A percentile compares a stretch with the other conserved stretches of the same genome.
Conservation (phyloP, 2,888 invertebrate species). For the Oscheius sp. region DNA sequence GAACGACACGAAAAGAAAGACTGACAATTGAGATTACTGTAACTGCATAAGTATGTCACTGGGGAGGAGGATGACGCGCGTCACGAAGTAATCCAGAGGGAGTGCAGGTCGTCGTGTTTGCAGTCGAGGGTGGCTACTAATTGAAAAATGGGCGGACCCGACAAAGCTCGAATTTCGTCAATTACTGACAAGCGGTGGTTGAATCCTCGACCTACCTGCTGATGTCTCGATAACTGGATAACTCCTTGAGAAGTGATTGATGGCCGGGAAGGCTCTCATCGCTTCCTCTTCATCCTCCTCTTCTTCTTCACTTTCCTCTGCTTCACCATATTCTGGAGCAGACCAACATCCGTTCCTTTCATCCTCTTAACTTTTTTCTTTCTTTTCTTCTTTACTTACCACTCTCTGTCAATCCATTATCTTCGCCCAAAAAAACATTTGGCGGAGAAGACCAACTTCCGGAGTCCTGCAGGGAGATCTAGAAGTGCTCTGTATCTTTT, state of each 20-base stretch:
- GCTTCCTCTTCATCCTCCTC: constrained; percentile 11
- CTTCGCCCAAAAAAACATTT: constrained; percentile 36
- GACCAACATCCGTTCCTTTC: constrained; percentile 32
- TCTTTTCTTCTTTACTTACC: background rate
- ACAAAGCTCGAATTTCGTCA: constrained; percentile 17
- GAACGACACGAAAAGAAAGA: constrained; percentile 16
- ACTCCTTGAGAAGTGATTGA: constrained; percentile 29
- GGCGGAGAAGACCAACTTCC: constrained; percentile 51
- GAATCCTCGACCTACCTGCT: background rate
- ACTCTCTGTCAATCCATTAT: constrained; percentile 10
- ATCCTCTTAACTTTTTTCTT: constrained; percentile 4
- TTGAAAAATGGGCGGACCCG: constrained; percentile 23
- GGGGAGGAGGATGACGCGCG: background rate
- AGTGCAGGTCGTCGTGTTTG: constrained; percentile 19
- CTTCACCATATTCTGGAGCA: constrained; percentile 30
- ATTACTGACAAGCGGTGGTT: constrained; percentile 17
- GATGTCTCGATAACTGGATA: constrained; percentile 48
- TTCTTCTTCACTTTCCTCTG: constrained; percentile 1
- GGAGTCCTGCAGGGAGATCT: constrained; percentile 21
- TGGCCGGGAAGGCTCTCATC: background rate
- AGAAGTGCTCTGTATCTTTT: background rate
- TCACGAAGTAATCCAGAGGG: background rate
- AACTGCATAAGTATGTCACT: background rate
- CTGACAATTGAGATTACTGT: background rate
- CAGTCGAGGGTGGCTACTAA: constrained; percentile 24